Percentiles rank a stretch among this genome's conserved stretches.
Evolutionary conservation across 2,797 vertebrate species (phyloP).

Genomic region (Mormyrus hasselquistii): DNA sequence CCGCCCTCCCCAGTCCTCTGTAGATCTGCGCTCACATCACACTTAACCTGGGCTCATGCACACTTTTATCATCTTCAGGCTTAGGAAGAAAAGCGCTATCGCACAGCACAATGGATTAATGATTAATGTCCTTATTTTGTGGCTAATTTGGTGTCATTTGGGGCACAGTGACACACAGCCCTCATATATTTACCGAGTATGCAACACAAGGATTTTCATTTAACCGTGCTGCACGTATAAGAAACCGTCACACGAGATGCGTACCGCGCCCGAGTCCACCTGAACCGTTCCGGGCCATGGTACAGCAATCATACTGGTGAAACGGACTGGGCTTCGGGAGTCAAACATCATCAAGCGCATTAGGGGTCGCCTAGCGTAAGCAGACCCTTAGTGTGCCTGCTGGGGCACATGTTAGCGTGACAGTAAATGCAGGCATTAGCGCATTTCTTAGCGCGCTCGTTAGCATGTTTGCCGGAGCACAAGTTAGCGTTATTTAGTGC

Average conservation of each 20-base stretch:
- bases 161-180: neutral
- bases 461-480: neutral
- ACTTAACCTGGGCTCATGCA: neutral
- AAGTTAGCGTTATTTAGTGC: neutral
- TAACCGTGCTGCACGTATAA: neutral
- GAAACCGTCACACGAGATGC: neutral
- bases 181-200: neutral
- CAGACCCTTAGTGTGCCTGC: neutral
- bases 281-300: neutral
- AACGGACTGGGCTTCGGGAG: neutral
- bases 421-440: neutral
- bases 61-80: neutral
- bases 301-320: neutral
- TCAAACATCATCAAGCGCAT: neutral
- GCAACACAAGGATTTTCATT: neutral
- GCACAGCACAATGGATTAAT: neutral
- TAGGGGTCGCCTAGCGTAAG: neutral
- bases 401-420: neutral
- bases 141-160: neutral
- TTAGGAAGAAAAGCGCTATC: neutral
- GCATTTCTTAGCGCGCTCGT: neutral
- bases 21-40: neutral
- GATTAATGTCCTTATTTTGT: neutral
- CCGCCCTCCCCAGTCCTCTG: neutral
- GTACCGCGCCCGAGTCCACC: neutral